Percentiles rank a stretch among this genome's conserved stretches.
Evolutionary conservation across 2,797 vertebrate genomes (phyloP).

Genomic region (Geotrypetes seraphini): DNA sequence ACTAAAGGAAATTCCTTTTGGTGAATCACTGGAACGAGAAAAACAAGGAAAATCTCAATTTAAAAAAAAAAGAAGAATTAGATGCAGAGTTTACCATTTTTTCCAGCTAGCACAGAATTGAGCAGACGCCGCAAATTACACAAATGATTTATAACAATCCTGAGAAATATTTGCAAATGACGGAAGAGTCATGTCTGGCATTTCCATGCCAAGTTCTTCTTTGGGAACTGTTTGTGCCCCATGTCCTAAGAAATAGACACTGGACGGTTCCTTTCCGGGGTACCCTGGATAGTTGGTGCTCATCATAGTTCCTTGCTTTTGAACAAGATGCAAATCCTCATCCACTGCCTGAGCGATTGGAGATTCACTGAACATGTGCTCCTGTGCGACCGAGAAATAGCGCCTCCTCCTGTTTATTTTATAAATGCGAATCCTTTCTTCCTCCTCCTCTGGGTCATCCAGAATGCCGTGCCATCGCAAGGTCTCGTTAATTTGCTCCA

Average conservation of each 20-base stretch:
- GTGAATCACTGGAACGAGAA: no score
- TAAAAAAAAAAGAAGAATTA: background rate
- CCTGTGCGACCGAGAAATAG: constrained; percentile 50
- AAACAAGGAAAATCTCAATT: no score
- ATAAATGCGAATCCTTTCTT: constrained; percentile 59
- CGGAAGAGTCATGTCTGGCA: background rate
- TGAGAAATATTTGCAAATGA: background rate
- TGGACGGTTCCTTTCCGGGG: background rate
- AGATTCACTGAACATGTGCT: constrained; percentile 10
- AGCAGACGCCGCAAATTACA: background rate
- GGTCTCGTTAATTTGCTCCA: constrained; percentile 41
- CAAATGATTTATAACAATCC: background rate
- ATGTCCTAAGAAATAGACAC: background rate
- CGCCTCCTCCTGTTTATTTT: constrained; percentile 66
- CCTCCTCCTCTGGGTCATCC: constrained; percentile 65
- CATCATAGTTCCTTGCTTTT: background rate
- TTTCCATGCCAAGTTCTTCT: background rate
- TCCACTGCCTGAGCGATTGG: background rate
- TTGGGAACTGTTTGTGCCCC: rapidly evolving
- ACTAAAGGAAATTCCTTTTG: no score
- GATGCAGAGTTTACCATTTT: background rate
- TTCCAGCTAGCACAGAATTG: background rate
- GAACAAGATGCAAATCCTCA: background rate
- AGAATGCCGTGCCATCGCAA: constrained; percentile 74
- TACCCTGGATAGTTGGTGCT: background rate